Evolutionary conservation across 1,140 invertebrate species (phyloP).

Genomic region (Chrysomallon squamiferum): DNA sequence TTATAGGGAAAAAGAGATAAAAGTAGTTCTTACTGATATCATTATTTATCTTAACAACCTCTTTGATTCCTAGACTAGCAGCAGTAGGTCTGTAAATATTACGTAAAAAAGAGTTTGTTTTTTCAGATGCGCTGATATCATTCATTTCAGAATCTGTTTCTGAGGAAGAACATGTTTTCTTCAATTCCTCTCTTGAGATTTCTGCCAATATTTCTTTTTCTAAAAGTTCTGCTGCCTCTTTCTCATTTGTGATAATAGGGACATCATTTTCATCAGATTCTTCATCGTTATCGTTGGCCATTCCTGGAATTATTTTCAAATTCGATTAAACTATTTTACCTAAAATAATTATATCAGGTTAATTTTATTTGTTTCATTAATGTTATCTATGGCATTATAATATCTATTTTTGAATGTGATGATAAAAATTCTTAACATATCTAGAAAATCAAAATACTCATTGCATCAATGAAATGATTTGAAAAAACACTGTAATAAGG

Average conservation of each 20-base stretch:
- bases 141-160: too few species aligned
- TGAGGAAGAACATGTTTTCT: not conserved
- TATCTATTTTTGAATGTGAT: not conserved
- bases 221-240: slow-evolving; percentile 19
- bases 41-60: slow-evolving; percentile 43
- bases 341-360: not conserved
- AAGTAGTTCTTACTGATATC: too few species aligned
- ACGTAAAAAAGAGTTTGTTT: too few species aligned
- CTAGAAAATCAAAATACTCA: too few species aligned
- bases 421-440: too few species aligned
- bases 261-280: slow-evolving; percentile 10
- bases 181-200: slow-evolving; percentile 18
- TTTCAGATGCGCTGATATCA: too few species aligned
- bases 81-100: slow-evolving; percentile 49
- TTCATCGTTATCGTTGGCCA: slow-evolving; percentile 4
- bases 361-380: slow-evolving; percentile 1
- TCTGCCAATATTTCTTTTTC: slow-evolving; percentile 32
- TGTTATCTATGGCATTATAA: not conserved
- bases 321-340: slow-evolving; percentile 2
- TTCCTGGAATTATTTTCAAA: too few species aligned
- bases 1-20: too few species aligned
- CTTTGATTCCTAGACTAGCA: slow-evolving; percentile 59
- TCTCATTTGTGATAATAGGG: not conserved
- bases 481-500: too few species aligned
- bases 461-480: too few species aligned